Base-by-base conservation (phyloP, 2,797 vertebrate species). In the Gymnoscopelus microlampas region DNA sequence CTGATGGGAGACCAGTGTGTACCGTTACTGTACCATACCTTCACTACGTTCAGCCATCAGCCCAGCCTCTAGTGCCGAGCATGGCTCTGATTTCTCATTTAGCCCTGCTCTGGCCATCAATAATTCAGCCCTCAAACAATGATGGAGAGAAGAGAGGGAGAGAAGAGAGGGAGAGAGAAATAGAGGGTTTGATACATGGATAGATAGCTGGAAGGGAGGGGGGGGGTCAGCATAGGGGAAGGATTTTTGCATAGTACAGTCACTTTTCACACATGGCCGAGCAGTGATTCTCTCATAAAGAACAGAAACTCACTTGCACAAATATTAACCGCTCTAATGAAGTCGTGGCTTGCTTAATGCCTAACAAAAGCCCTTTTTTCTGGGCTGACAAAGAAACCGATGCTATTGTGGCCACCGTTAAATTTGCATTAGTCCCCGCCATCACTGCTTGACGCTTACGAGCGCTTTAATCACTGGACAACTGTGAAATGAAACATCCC, bases 41-140 rank as follows among this genome's bases (percentile, higher is more conserved):
- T 53, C 69, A 74, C 64, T 76, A 70, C 58, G 59, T 63, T 71
- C 59, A 74, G 78, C 71, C 66, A 70, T 73, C 4, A 74, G 71
- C 68, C 19, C 56, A 80, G 68, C 70, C 62, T 4, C 74, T 51
- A 60, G 57, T 50, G 19, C 49, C 32, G 51, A 66, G 61, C 74
- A 69, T 74, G 73, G 79, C 79, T 90, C 85, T 87, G 87, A 91
- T 90, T 90, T 91, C 83, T 87, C 86, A 87, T 87, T 87, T 84
- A 85, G 82, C 84, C 82, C 82, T 59, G 81, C 83, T 85, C 68
- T 61, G 53, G 70, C 77, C 79, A 91, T 92, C 85, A 93, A 92
- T 92, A 86, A 91, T 91, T 90, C 79, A 92, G 78, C 74, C 79
- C 83, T 86, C 77, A 86, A 89, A 89, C 82, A 51, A 57, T 23